A percentile compares a stretch with the other conserved stretches of the same genome.
Evolutionary conservation across 2,113 vertebrate genomes (phyloP).

Genomic region (Tychaedon coryphoeus): DNA sequence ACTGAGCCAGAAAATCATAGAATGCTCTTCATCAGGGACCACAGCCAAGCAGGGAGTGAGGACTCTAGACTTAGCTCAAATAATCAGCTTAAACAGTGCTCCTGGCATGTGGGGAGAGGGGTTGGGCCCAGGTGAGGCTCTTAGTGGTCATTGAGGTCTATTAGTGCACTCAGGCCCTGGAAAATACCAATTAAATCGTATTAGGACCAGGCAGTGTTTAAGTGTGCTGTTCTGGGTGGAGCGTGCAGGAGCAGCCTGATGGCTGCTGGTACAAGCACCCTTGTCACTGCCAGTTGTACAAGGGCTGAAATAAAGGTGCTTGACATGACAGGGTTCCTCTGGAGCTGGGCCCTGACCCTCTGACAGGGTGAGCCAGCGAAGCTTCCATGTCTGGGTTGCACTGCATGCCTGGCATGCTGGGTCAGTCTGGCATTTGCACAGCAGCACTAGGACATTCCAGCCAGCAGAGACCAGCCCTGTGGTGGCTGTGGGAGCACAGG

Average conservation of each 20-base stretch:
- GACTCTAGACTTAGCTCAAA: not conserved
- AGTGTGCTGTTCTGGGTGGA: not conserved
- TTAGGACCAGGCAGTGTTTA: not conserved
- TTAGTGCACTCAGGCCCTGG: not conserved
- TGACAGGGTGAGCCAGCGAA: not conserved
- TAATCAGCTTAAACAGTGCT: not conserved
- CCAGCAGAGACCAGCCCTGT: not conserved
- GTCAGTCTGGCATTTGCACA: accelerated
- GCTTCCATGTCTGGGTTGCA: not conserved
- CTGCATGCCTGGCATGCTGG: not conserved
- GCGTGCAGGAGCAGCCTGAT: not conserved
- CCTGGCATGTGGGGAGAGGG: no score
- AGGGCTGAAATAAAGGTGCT: not conserved
- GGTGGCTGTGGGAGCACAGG: not conserved
- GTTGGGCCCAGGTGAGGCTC: not conserved
- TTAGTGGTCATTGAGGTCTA: not conserved
- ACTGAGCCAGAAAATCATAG: not conserved
- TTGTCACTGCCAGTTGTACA: not conserved
- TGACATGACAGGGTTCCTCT: not conserved
- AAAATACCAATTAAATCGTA: accelerated
- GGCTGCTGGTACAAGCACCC: accelerated
- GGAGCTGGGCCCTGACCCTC: not conserved
- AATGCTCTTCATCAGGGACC: accelerated
- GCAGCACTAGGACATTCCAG: accelerated
- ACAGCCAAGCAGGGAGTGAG: not conserved